Conservation (phyloP, 2,113 vertebrate species). For the Ageneiosus marmoratus region DNA sequence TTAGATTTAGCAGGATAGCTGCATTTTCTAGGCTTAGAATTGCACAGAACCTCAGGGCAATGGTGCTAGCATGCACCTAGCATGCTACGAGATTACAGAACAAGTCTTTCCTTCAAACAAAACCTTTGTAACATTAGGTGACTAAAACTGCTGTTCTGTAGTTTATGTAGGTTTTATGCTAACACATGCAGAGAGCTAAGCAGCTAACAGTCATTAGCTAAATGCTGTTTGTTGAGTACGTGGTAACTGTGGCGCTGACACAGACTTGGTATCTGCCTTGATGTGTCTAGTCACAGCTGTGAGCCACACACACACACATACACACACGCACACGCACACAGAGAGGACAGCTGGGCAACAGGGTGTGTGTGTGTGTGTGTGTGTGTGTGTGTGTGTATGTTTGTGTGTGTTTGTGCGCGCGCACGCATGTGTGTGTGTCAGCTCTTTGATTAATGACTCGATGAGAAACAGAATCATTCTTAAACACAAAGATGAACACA, state of each 20-base stretch:
- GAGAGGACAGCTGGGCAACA: conserved; percentile 29
- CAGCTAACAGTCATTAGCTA: neutral
- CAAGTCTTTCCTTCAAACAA: neutral
- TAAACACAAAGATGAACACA: conserved; percentile 24
- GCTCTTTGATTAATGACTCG: conserved; percentile 44
- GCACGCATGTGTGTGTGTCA: conserved; percentile 25
- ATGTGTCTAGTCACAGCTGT: too few species aligned
- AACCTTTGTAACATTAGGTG: too few species aligned
- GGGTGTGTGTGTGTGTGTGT: neutral
- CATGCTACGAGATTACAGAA: neutral
- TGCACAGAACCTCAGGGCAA: neutral
- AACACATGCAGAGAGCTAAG: neutral
- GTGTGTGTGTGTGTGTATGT: neutral
- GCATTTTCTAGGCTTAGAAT: neutral
- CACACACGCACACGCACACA: conserved; percentile 11
- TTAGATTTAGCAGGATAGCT: neutral
- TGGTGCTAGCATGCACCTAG: neutral
- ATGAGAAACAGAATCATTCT: conserved; percentile 27
- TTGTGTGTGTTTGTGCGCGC: neutral
- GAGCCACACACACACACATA: conserved; percentile 10
- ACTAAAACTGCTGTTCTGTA: neutral
- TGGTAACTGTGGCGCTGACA: neutral
- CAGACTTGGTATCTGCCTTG: too few species aligned
- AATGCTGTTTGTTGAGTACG: neutral
- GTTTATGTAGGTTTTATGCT: neutral